Conservation (phyloP, 2,797 vertebrate genomes). For the Ceryle rudis region DNA sequence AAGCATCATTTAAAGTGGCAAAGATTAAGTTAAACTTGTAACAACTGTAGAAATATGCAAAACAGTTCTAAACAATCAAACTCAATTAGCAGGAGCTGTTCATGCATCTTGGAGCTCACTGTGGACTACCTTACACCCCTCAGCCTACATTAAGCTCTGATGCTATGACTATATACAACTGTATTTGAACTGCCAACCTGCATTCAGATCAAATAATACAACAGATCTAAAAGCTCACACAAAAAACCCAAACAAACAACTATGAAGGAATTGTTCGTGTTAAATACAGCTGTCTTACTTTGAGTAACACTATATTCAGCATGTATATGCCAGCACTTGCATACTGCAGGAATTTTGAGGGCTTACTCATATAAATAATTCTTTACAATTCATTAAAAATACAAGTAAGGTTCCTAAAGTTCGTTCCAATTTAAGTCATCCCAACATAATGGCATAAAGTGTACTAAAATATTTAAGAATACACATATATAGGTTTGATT, state of each 20-base stretch:
- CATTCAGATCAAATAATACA: background rate
- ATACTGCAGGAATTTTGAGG: slow-evolving; percentile 23
- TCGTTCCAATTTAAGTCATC: background rate
- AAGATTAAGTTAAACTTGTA: background rate
- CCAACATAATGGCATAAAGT: background rate
- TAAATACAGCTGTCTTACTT: background rate
- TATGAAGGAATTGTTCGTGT: background rate
- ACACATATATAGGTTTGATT: background rate
- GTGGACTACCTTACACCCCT: background rate
- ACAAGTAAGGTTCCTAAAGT: background rate
- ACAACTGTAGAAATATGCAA: background rate
- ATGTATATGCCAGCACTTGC: background rate
- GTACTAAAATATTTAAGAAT: slow-evolving; percentile 2
- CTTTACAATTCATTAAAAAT: slow-evolving; percentile 22
- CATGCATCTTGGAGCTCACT: background rate
- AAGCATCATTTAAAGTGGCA: background rate
- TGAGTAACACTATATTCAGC: background rate
- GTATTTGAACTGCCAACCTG: background rate
- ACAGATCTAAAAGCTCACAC: background rate
- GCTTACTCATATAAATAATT: slow-evolving; percentile 4
- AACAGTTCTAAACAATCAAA: background rate
- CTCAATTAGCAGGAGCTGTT: background rate
- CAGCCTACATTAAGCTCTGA: background rate
- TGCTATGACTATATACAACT: background rate
- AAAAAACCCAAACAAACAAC: background rate